Evolutionary conservation across 1,140 invertebrate genomes (phyloP).

Genomic region (Drosophila ambigua): DNA sequence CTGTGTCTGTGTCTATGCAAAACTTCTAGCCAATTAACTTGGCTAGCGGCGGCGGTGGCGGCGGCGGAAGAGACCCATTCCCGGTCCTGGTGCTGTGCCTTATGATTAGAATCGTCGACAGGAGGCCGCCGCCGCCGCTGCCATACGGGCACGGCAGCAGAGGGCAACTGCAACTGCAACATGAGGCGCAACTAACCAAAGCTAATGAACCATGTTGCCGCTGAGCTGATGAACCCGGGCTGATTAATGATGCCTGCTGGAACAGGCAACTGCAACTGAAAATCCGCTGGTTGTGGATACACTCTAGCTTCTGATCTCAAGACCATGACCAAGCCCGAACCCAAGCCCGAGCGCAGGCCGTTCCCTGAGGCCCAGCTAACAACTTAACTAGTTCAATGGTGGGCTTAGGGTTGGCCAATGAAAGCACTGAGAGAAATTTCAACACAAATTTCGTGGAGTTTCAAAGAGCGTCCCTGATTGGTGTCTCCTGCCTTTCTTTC

Average conservation of each 20-base stretch:
- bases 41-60: conserved; percentile 28
- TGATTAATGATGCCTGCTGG: conserved; percentile 71
- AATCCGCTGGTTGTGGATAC: conserved; percentile 48
- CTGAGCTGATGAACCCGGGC: conserved; percentile 79
- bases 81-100: conserved; percentile 64
- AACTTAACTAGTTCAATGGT: conserved; percentile 75
- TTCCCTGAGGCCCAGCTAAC: conserved; percentile 67
- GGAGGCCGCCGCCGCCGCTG: conserved; percentile 35
- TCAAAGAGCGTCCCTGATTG: too few species aligned
- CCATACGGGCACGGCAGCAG: conserved; percentile 56
- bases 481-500: conserved; percentile 2
- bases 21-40: conserved; percentile 82
- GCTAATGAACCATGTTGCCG: conserved; percentile 81
- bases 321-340: too few species aligned
- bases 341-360: conserved; percentile 6
- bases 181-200: conserved; percentile 69
- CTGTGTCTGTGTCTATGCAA: conserved; percentile 62
- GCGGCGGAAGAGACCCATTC: neutral
- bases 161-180: conserved; percentile 29
- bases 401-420: conserved; percentile 66
- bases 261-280: conserved; percentile 33
- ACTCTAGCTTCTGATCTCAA: conserved; percentile 2
- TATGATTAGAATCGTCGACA: conserved; percentile 80
- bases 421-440: conserved; percentile 33
- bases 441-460: neutral